Conservation (phyloP, 2,888 invertebrate genomes). For the Drosophila leonis region DNA sequence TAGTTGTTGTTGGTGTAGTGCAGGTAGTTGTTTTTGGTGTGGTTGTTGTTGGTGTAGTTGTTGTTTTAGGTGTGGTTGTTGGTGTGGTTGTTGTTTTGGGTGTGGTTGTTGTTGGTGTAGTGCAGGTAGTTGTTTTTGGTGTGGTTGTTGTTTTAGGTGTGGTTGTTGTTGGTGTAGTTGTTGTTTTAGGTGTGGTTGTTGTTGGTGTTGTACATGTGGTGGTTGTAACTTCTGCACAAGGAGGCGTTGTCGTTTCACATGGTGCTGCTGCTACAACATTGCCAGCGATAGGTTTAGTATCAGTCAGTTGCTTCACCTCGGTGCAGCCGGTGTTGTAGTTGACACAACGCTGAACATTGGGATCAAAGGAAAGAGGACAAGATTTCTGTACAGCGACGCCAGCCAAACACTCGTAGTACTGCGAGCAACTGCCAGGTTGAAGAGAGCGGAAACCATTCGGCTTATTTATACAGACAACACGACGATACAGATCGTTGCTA, state of each 20-base stretch:
- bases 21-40: not conserved
- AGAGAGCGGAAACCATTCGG: conserved; percentile 15
- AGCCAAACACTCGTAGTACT: conserved; percentile 15
- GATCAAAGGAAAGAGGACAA: conserved; percentile 11
- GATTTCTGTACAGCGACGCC: conserved; percentile 18
- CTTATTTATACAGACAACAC: conserved; percentile 5
- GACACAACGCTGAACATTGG: conserved; percentile 14
- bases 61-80: too few species aligned
- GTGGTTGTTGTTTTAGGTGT: too few species aligned
- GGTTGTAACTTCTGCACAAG: conserved; percentile 12
- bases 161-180: too few species aligned
- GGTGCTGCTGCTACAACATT: not conserved
- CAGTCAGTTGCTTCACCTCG: not conserved
- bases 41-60: not conserved
- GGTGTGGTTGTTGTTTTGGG: too few species aligned
- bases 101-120: too few species aligned
- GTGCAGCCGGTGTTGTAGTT: conserved; percentile 12
- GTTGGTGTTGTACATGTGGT: not conserved
- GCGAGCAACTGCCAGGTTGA: conserved; percentile 7
- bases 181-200: too few species aligned
- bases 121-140: too few species aligned
- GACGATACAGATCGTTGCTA: conserved; percentile 10
- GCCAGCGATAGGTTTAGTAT: not conserved
- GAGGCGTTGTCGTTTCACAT: conserved; percentile 17
- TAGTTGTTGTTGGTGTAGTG: not conserved